Conservation (phyloP, 2,888 invertebrate genomes). For the Litoditis marina region DNA sequence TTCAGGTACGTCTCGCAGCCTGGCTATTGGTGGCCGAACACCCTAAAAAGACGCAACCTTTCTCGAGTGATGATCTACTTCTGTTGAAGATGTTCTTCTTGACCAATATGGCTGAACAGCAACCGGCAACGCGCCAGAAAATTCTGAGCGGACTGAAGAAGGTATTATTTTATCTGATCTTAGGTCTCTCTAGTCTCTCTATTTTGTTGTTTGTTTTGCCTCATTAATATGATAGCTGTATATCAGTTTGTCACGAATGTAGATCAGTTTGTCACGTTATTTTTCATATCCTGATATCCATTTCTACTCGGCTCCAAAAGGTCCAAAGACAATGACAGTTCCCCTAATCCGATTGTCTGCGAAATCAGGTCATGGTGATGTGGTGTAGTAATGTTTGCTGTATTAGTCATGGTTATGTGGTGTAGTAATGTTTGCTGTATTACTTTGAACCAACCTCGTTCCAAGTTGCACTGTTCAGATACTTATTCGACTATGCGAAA, state of each 20-base stretch:
- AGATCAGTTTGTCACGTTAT: too few species aligned
- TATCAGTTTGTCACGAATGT: not conserved
- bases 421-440: too few species aligned
- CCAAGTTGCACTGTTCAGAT: too few species aligned
- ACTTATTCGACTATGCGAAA: constrained; percentile 9
- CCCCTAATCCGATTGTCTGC: too few species aligned
- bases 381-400: too few species aligned
- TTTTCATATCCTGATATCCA: too few species aligned
- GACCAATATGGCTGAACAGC: constrained; percentile 35
- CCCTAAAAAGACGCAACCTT: constrained; percentile 25
- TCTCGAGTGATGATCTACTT: constrained; percentile 22
- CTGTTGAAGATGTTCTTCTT: constrained; percentile 30
- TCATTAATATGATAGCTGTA: not conserved
- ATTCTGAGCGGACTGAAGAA: constrained; percentile 30
- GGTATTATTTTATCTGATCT: constrained; percentile 12
- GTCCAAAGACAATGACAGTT: too few species aligned
- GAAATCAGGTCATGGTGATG: too few species aligned
- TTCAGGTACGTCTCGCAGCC: constrained; percentile 35
- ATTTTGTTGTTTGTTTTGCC: not conserved
- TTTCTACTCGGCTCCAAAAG: too few species aligned
- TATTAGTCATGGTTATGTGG: too few species aligned
- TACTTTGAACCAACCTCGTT: too few species aligned
- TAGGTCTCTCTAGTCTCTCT: not conserved
- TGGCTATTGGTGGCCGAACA: constrained; percentile 36
- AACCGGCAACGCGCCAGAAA: constrained; percentile 28